phyloP scores from a whole-genome alignment of 1,140 invertebrate genomes.

The Macrosteles quadrilineatus region DNA sequence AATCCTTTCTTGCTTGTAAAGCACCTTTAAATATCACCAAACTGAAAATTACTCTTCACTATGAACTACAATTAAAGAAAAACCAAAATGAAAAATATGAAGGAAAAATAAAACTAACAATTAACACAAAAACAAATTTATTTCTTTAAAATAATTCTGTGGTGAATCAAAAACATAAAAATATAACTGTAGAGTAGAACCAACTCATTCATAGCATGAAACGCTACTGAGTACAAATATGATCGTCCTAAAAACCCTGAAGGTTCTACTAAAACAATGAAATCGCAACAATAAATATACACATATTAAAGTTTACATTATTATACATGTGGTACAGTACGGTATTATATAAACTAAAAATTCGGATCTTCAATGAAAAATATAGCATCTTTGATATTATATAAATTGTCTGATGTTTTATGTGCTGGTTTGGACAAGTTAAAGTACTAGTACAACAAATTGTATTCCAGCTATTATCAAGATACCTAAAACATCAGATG shows the following conservation, averaged over 20 bases:
- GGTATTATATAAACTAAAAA: constrained; percentile 2
- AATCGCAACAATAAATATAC: constrained; percentile 23
- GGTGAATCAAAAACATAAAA: background rate
- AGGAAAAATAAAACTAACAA: no score
- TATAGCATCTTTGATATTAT: background rate
- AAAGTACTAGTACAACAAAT: no score
- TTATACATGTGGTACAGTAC: constrained; percentile 5
- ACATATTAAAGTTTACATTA: constrained; percentile 15
- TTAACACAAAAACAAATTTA: constrained; percentile 18
- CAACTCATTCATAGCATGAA: background rate
- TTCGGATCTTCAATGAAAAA: no score
- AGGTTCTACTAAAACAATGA: background rate
- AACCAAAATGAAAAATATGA: no score
- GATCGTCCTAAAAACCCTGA: no score
- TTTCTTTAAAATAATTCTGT: constrained; percentile 9
- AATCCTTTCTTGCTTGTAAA: no score
- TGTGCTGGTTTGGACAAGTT: constrained; percentile 2
- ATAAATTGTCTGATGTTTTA: constrained; percentile 9
- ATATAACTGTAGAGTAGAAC: constrained; percentile 23
- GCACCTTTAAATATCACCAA: no score
- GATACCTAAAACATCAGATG: no score
- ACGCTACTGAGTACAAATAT: background rate
- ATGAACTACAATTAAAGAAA: no score
- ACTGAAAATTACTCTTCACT: no score
- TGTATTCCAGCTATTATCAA: no score